Conservation (phyloP, 2,797 vertebrate genomes). For the Spinus pinus region DNA sequence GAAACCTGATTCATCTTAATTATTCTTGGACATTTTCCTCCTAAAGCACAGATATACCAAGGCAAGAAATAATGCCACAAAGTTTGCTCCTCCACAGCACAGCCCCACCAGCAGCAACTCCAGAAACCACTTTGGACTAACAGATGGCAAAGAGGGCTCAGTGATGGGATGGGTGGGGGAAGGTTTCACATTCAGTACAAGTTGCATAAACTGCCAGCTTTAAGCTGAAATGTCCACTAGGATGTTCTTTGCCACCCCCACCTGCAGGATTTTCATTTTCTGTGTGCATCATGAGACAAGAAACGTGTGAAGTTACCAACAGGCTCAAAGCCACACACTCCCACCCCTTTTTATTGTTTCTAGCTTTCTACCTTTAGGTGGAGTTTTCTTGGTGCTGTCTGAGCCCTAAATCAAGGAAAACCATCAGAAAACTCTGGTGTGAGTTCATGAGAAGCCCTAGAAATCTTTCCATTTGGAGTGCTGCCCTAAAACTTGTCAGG, state of each 20-base stretch:
- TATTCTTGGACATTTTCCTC: constrained; percentile 48
- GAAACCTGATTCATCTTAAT: constrained; percentile 63
- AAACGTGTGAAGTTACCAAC: neutral
- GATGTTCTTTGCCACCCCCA: neutral
- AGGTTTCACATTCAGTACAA: neutral
- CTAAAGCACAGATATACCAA: neutral
- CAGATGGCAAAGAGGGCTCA: neutral
- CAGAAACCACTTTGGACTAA: neutral
- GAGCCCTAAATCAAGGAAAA: neutral
- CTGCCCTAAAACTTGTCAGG: neutral
- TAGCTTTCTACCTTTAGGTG: neutral
- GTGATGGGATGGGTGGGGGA: neutral
- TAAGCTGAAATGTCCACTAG: neutral
- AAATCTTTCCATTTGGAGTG: neutral
- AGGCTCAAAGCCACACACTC: neutral
- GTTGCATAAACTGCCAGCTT: neutral
- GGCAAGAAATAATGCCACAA: neutral
- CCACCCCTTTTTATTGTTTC: neutral
- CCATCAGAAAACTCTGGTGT: neutral
- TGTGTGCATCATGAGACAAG: neutral
- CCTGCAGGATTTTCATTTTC: neutral
- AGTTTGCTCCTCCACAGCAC: neutral
- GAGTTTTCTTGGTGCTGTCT: neutral
- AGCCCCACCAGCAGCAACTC: neutral
- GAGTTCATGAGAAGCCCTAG: neutral